These are phyloP conservation scores for Zoroaster sp. DNA, from an alignment of 53 echinoderm and acorn worm species.

Conservation along the genomic window DNA sequence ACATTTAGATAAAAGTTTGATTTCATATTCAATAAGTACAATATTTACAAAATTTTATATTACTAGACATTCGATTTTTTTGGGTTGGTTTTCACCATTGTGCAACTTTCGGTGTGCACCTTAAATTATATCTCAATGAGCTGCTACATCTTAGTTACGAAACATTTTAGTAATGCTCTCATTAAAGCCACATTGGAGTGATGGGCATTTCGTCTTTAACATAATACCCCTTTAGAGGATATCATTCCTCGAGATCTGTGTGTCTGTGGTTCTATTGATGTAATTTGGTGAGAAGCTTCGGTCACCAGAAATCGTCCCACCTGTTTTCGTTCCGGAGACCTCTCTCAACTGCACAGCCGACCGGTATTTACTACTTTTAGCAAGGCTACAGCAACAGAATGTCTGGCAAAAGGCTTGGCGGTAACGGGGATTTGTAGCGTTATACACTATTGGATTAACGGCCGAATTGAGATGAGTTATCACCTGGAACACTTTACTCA, in stretches of 20 bases:
- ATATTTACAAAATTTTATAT: no score
- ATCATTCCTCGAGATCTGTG: constrained; percentile 32
- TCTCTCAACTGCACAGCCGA: constrained; percentile 25
- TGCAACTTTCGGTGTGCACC: no score
- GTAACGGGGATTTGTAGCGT: constrained; percentile 82
- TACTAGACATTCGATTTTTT: no score
- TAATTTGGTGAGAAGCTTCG: constrained; percentile 42
- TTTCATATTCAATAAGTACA: no score
- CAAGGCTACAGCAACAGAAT: constrained; percentile 68
- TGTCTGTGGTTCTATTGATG: constrained; percentile 42
- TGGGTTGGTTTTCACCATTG: no score
- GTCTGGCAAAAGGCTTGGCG: constrained; percentile 82
- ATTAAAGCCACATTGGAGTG: no score
- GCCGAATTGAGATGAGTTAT: constrained; percentile 83
- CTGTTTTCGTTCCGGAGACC: constrained; percentile 28
- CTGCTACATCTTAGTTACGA: no score
- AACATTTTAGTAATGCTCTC: no score
- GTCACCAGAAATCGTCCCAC: constrained; percentile 6
- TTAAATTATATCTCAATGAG: no score
- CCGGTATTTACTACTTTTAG: constrained; percentile 21
- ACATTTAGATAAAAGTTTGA: no score
- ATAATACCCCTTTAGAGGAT: constrained; percentile 9
- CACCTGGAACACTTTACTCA: constrained; percentile 45
- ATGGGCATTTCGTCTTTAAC: no score
- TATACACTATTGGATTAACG: constrained; percentile 88